Conservation (phyloP, 2,888 invertebrate genomes). For the Lacanobia wlatinum region DNA sequence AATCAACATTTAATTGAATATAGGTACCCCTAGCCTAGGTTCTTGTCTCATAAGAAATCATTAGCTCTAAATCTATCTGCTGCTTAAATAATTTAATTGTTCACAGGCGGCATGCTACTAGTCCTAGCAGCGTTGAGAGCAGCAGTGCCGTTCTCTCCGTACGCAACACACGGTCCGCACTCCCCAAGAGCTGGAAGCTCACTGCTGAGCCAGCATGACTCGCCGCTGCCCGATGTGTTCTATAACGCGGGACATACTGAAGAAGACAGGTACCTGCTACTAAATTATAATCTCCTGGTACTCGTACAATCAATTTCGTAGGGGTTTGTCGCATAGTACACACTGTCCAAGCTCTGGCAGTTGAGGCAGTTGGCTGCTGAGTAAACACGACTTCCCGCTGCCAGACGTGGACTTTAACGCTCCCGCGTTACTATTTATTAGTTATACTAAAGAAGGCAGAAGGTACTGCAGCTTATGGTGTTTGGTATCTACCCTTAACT, state of each 20-base stretch:
- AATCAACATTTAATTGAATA: no score
- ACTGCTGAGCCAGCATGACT: slow-evolving; percentile 86
- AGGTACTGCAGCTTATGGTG: no score
- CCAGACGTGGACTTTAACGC: no score
- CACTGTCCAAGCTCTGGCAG: no score
- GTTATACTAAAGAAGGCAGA: no score
- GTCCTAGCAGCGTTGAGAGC: slow-evolving; percentile 85
- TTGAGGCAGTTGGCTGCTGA: no score
- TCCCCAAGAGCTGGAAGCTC: slow-evolving; percentile 87
- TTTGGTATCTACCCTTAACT: no score
- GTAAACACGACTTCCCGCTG: no score
- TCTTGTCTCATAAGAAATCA: neutral
- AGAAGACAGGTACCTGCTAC: slow-evolving; percentile 79
- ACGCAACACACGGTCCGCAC: slow-evolving; percentile 86
- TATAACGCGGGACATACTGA: slow-evolving; percentile 85
- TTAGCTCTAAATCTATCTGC: neutral
- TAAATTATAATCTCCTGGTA: slow-evolving; percentile 16
- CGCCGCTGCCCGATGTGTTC: slow-evolving; percentile 86
- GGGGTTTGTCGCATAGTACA: no score
- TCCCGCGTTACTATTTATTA: no score
- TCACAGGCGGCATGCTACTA: slow-evolving; percentile 84
- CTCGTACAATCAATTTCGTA: no score
- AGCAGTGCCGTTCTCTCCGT: slow-evolving; percentile 87
- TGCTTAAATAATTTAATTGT: slow-evolving; percentile 7
- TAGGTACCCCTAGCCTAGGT: neutral